phyloP scores from a whole-genome alignment of 2,113 vertebrate species.

The Mirza zaza region DNA sequence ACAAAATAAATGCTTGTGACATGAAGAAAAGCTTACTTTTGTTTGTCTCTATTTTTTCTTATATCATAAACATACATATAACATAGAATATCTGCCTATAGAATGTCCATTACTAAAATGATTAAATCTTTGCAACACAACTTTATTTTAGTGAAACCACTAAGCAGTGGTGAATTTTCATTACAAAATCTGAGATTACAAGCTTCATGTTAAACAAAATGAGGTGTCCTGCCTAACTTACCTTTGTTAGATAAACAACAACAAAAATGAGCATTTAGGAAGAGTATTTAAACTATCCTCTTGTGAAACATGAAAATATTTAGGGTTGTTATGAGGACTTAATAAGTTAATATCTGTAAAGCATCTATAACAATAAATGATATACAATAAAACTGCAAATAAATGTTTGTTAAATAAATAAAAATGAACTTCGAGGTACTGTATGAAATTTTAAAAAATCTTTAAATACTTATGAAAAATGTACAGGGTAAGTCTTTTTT shows the following conservation, averaged over 20 bases:
- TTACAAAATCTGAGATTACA: conserved; percentile 29
- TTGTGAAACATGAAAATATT: neutral
- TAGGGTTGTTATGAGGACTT: neutral
- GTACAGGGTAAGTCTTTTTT: neutral
- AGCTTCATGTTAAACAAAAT: conserved; percentile 23
- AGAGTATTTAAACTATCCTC: conserved; percentile 14
- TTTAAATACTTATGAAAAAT: conserved; percentile 5
- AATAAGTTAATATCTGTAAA: neutral
- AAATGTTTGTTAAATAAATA: neutral
- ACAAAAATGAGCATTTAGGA: neutral
- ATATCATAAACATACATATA: neutral
- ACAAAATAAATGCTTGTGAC: conserved; percentile 17
- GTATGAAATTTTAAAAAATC: neutral
- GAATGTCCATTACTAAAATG: neutral
- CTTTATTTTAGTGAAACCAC: conserved; percentile 33
- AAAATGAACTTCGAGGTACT: neutral
- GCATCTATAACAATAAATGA: neutral
- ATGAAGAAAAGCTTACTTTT: conserved; percentile 15
- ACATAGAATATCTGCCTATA: neutral
- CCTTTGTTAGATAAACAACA: neutral
- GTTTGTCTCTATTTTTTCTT: neutral
- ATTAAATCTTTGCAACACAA: neutral
- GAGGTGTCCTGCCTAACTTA: neutral
- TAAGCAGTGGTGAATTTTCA: neutral
- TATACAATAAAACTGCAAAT: neutral